Base-by-base conservation (phyloP, 2,888 invertebrate species). In the Resseliella maxima region DNA sequence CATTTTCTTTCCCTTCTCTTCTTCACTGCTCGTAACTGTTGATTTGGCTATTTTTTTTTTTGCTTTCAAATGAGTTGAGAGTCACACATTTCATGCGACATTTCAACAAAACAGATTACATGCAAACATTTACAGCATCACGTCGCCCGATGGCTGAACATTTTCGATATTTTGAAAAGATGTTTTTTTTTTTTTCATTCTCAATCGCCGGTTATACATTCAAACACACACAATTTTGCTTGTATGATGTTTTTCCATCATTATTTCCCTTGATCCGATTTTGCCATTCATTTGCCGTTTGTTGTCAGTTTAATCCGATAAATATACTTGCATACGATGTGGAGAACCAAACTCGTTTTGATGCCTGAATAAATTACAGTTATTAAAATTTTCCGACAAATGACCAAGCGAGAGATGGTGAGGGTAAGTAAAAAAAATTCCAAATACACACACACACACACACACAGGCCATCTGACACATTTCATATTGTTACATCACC, bases 51-150 rank as follows among this genome's bases (percentile, higher is more conserved):
- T n/a, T n/a, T 41, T 41, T 41, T 50, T 50, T 50, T 72, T 27
- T 72, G 31, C 31, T 72, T 50, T 18, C 6, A 21, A 41, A n/a
- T 3, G 72, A 31, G 72, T 31, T 15, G 72, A 72, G 31, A 72
- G 3, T 3, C 31, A 31, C 72, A 72, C 72, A 15, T 72, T 72
- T 72, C 15, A 15, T 27, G 31, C 72, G 72, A 31, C 31, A 59
- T 72, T 72, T 72, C 72, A 72, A 35, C 72, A 72, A 72, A 72
- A 35, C 72, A 72, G 72, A 72, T 72, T 31, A 72, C 72, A 72
- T 72, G 72, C 72, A 72, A 72, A 72, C 72, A 72, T 72, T 72
- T 72, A 72, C 31, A 72, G 72, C 35, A 35, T 15, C 72, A 72
- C 72, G 8, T 72, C 72, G 35, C 72, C 72, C 72, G 72, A 72